Evolutionary conservation across 2,797 vertebrate species (phyloP).

Genomic region (Fistularia commersonii): DNA sequence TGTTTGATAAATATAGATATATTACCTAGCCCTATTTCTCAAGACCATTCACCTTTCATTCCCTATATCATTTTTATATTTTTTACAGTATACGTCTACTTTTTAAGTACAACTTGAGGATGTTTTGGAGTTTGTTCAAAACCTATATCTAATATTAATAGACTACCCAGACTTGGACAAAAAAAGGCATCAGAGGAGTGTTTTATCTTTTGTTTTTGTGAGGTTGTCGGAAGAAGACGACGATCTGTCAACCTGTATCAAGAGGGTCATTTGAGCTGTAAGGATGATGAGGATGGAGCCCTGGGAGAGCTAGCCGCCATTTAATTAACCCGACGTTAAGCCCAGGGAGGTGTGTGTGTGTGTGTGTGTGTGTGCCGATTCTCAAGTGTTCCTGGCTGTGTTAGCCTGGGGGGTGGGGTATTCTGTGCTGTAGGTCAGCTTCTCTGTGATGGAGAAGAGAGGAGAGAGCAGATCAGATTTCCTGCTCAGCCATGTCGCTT

Average conservation of each 20-base stretch:
- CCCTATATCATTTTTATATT: no score
- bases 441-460: slow-evolving; percentile 20
- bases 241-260: slow-evolving; percentile 19
- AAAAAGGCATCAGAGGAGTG: slow-evolving; percentile 19
- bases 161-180: neutral
- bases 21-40: no score
- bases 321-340: slow-evolving; percentile 42
- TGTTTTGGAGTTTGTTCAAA: slow-evolving; percentile 1
- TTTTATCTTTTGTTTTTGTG: slow-evolving; percentile 15
- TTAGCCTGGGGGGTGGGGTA: slow-evolving; percentile 16
- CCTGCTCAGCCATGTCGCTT: slow-evolving; percentile 8
- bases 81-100: no score
- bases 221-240: slow-evolving; percentile 13
- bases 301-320: slow-evolving; percentile 47
- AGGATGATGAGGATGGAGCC: slow-evolving; percentile 33
- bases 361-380: neutral
- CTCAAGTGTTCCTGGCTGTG: slow-evolving; percentile 22
- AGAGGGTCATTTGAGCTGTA: slow-evolving; percentile 21
- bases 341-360: neutral
- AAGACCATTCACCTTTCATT: no score
- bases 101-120: neutral
- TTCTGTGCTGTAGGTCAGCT: slow-evolving; percentile 30
- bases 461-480: neutral
- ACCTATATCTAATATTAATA: slow-evolving; percentile 15
- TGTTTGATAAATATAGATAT: no score